Percentiles rank a stretch among this genome's conserved stretches.
phyloP scores from a whole-genome alignment of 2,888 invertebrate species.

The Orthonevra nobilis region DNA sequence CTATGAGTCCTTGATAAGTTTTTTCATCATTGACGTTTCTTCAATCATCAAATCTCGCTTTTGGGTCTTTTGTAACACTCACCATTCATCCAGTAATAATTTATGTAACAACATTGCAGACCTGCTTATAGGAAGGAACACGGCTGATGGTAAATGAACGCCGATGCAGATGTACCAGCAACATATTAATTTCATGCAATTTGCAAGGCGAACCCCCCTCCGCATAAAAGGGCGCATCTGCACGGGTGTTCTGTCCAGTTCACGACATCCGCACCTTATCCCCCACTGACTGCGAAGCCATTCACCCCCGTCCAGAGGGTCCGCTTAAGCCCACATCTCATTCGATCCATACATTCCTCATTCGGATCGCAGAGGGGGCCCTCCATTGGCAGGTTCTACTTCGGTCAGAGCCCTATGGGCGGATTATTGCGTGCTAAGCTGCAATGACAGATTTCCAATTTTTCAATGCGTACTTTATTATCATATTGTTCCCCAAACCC shows the following conservation, averaged over 20 bases:
- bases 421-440: conserved; percentile 68
- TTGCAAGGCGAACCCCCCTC: neutral
- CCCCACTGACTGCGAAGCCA: conserved; percentile 18
- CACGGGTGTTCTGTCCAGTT: conserved; percentile 50
- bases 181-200: conserved; percentile 10
- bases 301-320: neutral
- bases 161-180: too few species aligned
- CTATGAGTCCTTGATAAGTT: too few species aligned
- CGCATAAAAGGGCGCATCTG: conserved; percentile 12
- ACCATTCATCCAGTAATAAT: too few species aligned
- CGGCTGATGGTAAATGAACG: too few species aligned
- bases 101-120: too few species aligned
- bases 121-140: too few species aligned
- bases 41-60: too few species aligned
- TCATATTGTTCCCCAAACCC: conserved; percentile 59
- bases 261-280: conserved; percentile 48
- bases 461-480: conserved; percentile 52
- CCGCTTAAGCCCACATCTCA: neutral
- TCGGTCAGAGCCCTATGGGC: conserved; percentile 16
- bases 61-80: too few species aligned
- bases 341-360: conserved; percentile 42
- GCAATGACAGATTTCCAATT: conserved; percentile 72
- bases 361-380: conserved; percentile 41
- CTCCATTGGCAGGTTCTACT: conserved; percentile 10
- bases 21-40: too few species aligned